Base-by-base conservation (phyloP, 2,888 invertebrate genomes). In the Neoscelio sp. region DNA sequence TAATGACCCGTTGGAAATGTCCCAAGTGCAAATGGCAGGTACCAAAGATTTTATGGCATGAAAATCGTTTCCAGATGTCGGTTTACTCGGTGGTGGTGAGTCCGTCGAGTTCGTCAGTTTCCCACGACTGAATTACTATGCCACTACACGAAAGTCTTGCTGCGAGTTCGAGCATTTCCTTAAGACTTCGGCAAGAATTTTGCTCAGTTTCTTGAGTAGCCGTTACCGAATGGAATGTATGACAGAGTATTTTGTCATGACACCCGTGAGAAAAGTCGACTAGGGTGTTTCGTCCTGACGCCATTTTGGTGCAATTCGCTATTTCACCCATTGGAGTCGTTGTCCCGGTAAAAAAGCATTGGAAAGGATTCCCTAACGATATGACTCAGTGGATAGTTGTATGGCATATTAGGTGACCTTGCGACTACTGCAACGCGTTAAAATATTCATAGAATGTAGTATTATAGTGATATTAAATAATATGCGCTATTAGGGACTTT, bases 21-120 rank as follows among this genome's bases (percentile, higher is more conserved):
- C 44, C 54, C 26, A 33, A 64, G 56, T 80, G 50, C 64, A 26
- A 79, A 82, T 75, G 76, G 81, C 85, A 86, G 85, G 81, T 83
- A 79, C 68, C 65, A 26, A 56, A 78, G 71, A 81, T 84, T 87
- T 87, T 88, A 87, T 82, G 81, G 80, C 86, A 82, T 64, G 86
- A 81, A 87, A 88, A 88, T 87, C 83, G 83, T 82, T 87, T 86
- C 88, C 88, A 88, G 88, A 88, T 88, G 88, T 87, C 65, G 78
- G 83, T 80, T 78, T 4, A 78, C 80, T 84, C 78, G 62, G 79
- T 77, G 82, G 60, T 82, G 76, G 73, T 83, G 82, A 81, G 82
- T 58, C 77, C 77, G 67, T 52, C 64, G 78, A 68, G 60, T 62
- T 77, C 71, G 78, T 71, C 70, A 64, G 73, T 83, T 87, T 87